Evolutionary conservation across 1,140 invertebrate genomes (phyloP), one percentile per base, ranked within the genome.

Genomic region (Venturia canescens): DNA sequence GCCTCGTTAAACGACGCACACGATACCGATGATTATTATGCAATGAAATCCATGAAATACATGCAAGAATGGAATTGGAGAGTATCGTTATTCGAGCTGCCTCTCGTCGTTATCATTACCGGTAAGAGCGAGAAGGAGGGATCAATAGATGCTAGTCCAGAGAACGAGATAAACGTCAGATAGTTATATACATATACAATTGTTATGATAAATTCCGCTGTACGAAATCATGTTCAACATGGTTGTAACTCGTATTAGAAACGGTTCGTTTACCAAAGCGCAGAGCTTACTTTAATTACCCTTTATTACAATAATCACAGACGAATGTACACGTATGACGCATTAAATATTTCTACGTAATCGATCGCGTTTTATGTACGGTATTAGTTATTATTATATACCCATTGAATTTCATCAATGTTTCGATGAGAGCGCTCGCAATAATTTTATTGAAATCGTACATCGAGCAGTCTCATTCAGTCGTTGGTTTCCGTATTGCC

Each of bases 1-100:
- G 29, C 27, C 26, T 69, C n/a, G 66, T 69, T 69, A 69, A 69
- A 69, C 66, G 60, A 13, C 23, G 66, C 66, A 69, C 66, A 69
- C n/a, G 66, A 69, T 69, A 69, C 29, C 66, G 66, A 69, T n/a
- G 66, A 31, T 69, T 69, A 69, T 69, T 69, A 69, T 69, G 66
- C 66, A 69, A 69, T 29, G 66, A 31, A 63, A 69, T 69, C 29
- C 15, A 15, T 18, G 66, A 69, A 31, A 31, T 31, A 69, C 29
- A 69, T 69, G 15, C 66, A 15, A 69, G 29, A 31, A 69, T 69
- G 31, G 66, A 69, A 69, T 69, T 31, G 66, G 1, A 69, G 3
- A 29, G 15, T 69, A 16, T 29, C 66, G 66, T 69, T 69, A 31
- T 69, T 31, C 13, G 27, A 31, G 31, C 26, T 31, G 15, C 13